phyloP scores from a whole-genome alignment of 92 coral and sea anemone species.

The Epizoanthus rinbou region DNA sequence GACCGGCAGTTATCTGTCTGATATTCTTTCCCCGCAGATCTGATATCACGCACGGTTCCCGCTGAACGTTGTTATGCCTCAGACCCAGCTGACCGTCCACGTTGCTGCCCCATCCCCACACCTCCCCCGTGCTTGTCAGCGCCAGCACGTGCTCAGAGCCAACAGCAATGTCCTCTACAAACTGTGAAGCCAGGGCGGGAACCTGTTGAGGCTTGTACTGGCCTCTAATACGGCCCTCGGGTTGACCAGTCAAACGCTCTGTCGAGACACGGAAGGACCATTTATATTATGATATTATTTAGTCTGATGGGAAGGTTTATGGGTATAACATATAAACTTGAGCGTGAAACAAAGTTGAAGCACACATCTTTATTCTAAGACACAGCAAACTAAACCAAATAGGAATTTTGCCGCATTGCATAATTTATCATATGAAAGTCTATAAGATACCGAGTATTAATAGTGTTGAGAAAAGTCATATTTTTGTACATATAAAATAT shows the following conservation, averaged over 20 bases:
- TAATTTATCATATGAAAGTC: no score
- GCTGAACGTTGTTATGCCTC: constrained; percentile 78
- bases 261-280: neutral
- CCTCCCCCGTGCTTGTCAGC: constrained; percentile 85
- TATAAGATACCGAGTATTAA: no score
- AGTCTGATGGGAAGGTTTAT: no score
- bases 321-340: no score
- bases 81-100: constrained; percentile 88
- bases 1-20: constrained; percentile 81
- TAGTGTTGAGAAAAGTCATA: no score
- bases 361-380: no score
- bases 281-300: no score
- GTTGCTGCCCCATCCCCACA: constrained; percentile 91
- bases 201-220: constrained; percentile 85
- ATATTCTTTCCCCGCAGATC: constrained; percentile 81
- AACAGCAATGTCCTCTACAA: constrained; percentile 75
- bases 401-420: no score
- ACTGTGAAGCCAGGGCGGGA: constrained; percentile 73
- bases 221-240: constrained; percentile 84
- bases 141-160: constrained; percentile 87
- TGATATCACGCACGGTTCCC: constrained; percentile 73
- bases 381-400: no score
- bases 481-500: no score
- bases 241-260: constrained; percentile 91
- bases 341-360: no score